Percentiles rank a stretch among this genome's conserved stretches.
Evolutionary conservation across 37 sponge, comb jelly and placozoan species (phyloP).

Genomic region (Tethya wilhelma): DNA sequence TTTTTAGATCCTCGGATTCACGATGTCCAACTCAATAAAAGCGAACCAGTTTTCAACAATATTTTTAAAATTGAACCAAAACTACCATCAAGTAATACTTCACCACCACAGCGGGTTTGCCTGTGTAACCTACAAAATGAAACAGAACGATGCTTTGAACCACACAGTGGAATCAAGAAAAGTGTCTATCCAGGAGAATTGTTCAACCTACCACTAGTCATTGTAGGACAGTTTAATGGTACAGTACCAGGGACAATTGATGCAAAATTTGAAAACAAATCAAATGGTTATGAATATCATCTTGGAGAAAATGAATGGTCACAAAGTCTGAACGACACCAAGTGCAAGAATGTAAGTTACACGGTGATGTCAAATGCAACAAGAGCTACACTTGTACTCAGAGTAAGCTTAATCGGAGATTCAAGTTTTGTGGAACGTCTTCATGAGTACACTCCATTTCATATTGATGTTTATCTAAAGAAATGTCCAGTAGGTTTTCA

Average conservation of each 20-base stretch:
- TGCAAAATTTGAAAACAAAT: neutral
- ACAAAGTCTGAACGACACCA: neutral
- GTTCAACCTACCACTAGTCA: neutral
- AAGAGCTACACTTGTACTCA: neutral
- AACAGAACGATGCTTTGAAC: neutral
- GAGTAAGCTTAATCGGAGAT: neutral
- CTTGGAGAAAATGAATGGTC: neutral
- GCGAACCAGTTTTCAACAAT: neutral
- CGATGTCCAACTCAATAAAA: neutral
- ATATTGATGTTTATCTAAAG: neutral
- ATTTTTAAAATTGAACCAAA: neutral
- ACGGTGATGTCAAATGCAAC: neutral
- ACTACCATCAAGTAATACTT: neutral
- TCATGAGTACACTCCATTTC: neutral
- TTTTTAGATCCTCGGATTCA: neutral
- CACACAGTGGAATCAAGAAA: neutral
- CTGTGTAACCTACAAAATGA: neutral
- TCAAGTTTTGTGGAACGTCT: neutral
- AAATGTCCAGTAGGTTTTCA: slow-evolving; percentile 23
- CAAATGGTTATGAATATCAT: too few relatives aligned
- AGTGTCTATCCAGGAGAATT: slow-evolving; percentile 29
- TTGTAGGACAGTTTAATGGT: slow-evolving; percentile 24
- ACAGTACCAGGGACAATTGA: slow-evolving; percentile 5
- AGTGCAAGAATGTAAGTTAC: neutral
- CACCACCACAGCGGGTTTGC: slow-evolving; percentile 10